A percentile compares a stretch with the other conserved stretches of the same genome.
phyloP scores from a whole-genome alignment of 1,140 invertebrate species.

The Glossosoma conforme region DNA sequence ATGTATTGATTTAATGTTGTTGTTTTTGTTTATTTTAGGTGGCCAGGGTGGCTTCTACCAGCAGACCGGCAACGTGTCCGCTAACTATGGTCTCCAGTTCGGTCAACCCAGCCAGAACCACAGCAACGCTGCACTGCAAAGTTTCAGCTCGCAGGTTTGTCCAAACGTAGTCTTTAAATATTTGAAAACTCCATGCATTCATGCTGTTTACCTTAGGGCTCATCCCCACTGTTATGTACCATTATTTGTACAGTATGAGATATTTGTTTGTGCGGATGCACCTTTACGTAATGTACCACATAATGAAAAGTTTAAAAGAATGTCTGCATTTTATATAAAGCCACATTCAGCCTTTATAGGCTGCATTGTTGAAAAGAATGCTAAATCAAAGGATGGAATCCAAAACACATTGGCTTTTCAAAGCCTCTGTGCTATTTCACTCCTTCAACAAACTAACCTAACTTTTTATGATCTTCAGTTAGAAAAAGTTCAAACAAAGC shows the following conservation, averaged over 20 bases:
- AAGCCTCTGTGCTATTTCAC: not conserved
- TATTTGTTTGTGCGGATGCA: no score
- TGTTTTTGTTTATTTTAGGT: slow-evolving; percentile 15
- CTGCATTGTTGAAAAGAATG: slow-evolving; percentile 1
- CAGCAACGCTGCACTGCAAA: slow-evolving; percentile 25
- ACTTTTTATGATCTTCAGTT: no score
- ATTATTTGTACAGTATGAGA: no score
- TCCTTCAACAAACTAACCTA: no score
- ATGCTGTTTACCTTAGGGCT: no score
- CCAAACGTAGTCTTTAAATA: not conserved
- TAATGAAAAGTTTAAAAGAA: no score
- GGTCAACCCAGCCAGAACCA: slow-evolving; percentile 28
- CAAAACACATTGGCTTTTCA: not conserved
- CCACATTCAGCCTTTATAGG: not conserved
- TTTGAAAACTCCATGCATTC: no score
- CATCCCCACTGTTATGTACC: no score
- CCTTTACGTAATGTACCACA: no score
- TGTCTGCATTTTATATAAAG: no score
- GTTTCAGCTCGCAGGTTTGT: slow-evolving; percentile 23
- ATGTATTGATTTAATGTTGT: no score
- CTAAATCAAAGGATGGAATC: not conserved
- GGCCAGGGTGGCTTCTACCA: slow-evolving; percentile 29
- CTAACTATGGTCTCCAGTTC: slow-evolving; percentile 28
- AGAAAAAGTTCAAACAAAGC: no score
- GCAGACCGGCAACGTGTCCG: slow-evolving; percentile 27